Evolutionary conservation across 2,888 invertebrate species (phyloP), one percentile per base, ranked within the genome.

Genomic region (Anaspis maculata): DNA sequence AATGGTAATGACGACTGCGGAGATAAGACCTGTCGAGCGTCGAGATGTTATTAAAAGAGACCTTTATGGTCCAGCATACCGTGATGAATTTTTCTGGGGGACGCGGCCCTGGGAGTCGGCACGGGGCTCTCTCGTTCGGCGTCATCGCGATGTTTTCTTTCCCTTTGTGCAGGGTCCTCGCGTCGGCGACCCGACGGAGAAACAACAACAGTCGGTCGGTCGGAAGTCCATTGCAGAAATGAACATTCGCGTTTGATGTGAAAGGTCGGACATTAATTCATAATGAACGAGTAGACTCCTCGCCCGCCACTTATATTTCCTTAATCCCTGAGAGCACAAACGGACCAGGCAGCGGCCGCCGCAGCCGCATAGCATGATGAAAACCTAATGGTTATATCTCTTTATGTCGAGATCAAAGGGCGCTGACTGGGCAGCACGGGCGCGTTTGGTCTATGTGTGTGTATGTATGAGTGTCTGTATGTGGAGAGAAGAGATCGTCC

Each of bases 371-470:
- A 56, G 54, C 57, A 58, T 61, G 64, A 62, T 64, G 63, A 64
- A 63, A 64, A 63, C 64, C 63, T 65, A 64, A 65, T 65, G 66
- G 64, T 64, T 65, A 65, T 64, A 61, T 64, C 64, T 63, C 64
- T 64, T 62, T 61, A 62, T 61, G 56, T 56, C 30, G 56, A 62
- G 64, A 62, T 64, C 62, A 64, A 62, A 62, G 64, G 60, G 42
- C 39, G 27, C 34, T 33, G 36, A 9, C 30, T 30, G 30, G 30
- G 35, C 35, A 33, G 21, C 32, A 41, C 35, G 40, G 42, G 44
- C 41, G 39, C 39, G 39, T 51, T 47, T 46, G 48, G 42, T 41
- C n/a, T n/a, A n/a, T n/a, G n/a, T n/a, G n/a, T n/a, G n/a, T n/a
- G n/a, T n/a, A n/a, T n/a, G n/a, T n/a, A n/a, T n/a, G n/a, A n/a